phyloP scores from a whole-genome alignment of 2,797 vertebrate genomes.

The Crossoptilon crossoptilon region DNA sequence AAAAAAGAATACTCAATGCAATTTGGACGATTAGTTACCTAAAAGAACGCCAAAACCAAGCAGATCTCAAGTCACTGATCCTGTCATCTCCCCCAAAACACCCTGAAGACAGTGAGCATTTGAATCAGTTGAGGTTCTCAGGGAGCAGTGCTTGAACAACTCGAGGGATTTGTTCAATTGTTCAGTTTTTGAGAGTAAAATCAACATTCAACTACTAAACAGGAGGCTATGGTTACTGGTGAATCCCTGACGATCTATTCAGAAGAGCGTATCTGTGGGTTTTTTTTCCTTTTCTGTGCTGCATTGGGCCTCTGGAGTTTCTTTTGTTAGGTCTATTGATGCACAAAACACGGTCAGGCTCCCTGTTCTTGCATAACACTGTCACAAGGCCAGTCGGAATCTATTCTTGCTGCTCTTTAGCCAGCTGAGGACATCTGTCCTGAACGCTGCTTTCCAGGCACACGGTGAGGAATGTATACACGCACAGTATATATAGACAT shows the following conservation, averaged over 20 bases:
- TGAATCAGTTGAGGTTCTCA: background rate
- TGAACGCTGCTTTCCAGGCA: conserved; percentile 51
- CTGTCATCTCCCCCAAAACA: background rate
- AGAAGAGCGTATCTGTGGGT: background rate
- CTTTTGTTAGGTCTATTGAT: background rate
- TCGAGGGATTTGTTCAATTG: background rate
- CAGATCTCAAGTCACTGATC: background rate
- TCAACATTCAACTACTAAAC: background rate
- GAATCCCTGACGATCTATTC: background rate
- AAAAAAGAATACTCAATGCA: background rate
- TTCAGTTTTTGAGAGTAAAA: background rate
- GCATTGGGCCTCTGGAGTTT: background rate
- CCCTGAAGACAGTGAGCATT: background rate
- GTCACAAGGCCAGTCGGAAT: conserved; percentile 11
- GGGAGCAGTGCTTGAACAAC: background rate
- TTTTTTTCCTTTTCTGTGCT: background rate
- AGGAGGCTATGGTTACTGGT: background rate
- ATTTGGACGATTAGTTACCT: background rate
- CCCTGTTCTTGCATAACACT: background rate
- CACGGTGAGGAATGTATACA: background rate
- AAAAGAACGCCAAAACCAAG: background rate
- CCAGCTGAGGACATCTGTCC: conserved; percentile 63
- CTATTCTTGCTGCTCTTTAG: background rate
- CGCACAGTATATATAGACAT: background rate
- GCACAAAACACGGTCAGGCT: background rate